Evolutionary conservation across 53 echinoderm and acorn worm genomes (phyloP), one percentile per base, ranked within the genome.

Genomic region (Glandiceps talaboti): DNA sequence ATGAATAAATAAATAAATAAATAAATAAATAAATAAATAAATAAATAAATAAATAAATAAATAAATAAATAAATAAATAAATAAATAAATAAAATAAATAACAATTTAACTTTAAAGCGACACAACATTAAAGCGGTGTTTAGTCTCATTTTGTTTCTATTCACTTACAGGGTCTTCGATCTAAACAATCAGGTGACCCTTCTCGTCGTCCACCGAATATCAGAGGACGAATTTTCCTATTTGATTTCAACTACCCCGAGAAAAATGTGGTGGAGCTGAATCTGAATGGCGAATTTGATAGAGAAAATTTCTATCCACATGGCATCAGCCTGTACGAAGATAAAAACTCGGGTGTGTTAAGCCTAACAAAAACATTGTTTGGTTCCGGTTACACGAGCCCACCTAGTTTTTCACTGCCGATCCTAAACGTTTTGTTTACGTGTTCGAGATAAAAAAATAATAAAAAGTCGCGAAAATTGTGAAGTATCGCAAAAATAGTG

Each of bases 191-290:
- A 6, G 20, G 6, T 20, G 64, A 45, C 64, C 64, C 64, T 45
- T 45, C 64, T 45, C 64, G 64, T 45, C 6, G 6, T 6, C 64
- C 64, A 45, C 64, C 64, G 20, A 45, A 45, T 20, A 45, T 45
- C 64, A 45, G 20, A 33, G 92, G 92, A 33, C 82, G 33, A 31
- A 86, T 92, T 31, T 92, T 84, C 73, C 74, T 30, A 30, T 96
- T 94, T 86, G 95, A 94, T 83, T 92, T 94, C 80, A 92, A 88
- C 73, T 79, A 86, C 32, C 89, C 88, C 27, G 89, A 90, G 29
- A 33, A 85, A 0, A 81, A 76, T 45, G 64, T 45, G 6, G 85
- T 31, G 0, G 82, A 83, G 75, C 80, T 92, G 12, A 33, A 74
- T 26, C 79, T 96, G 14, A 32, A 30, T 25, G 91, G 91, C 0